Evolutionary conservation across 2,113 vertebrate genomes (phyloP).

Genomic region (Aleadryas rufinucha): DNA sequence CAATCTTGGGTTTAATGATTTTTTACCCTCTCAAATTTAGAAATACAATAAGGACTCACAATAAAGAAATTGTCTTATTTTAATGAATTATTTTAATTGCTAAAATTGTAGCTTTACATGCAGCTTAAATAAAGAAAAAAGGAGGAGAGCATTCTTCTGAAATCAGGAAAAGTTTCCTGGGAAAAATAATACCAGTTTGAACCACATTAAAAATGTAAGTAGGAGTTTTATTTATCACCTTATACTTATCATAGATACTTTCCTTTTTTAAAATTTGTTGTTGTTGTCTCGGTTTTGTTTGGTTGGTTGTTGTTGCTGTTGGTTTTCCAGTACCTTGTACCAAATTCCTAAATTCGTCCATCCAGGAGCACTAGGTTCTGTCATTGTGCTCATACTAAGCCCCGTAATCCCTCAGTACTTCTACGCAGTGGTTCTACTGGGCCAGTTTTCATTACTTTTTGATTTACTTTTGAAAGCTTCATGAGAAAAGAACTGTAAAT

Average conservation of each 20-base stretch:
- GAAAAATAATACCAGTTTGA: neutral
- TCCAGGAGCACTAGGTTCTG: neutral
- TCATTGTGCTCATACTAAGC: neutral
- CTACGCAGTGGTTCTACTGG: neutral
- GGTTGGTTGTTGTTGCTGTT: neutral
- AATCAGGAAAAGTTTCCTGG: neutral
- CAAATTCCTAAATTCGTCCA: neutral
- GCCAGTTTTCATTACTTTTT: neutral
- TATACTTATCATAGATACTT: neutral
- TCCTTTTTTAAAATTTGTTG: neutral
- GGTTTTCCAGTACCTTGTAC: neutral
- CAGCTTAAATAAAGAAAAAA: neutral
- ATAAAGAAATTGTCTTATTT: neutral
- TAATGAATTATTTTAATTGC: neutral
- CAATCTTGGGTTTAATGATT: neutral
- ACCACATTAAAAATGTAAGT: neutral
- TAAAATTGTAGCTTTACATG: neutral
- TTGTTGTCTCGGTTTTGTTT: neutral
- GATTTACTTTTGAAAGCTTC: neutral
- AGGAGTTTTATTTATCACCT: neutral
- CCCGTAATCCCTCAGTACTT: neutral
- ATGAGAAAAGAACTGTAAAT: neutral
- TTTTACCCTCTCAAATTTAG: neutral
- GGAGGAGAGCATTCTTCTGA: neutral
- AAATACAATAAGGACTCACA: neutral